Base-by-base conservation (phyloP, 2,888 invertebrate genomes). In the Acronicta psi region DNA sequence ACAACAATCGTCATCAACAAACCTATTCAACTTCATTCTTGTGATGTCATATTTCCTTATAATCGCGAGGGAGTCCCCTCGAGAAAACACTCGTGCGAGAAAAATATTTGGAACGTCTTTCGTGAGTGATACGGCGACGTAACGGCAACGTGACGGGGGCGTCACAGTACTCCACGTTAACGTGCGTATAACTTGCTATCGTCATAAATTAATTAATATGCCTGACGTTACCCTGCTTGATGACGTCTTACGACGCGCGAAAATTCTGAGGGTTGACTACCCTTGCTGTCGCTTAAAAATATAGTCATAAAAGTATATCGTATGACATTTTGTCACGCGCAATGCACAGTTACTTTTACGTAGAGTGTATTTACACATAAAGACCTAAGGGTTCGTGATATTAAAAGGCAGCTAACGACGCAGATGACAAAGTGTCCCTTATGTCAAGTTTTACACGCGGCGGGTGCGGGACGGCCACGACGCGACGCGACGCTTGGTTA, bases 381-480 rank as follows among this genome's bases (percentile, higher is more conserved):
- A 37, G 29, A 56, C 56, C 58, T 51, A 38, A 56, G 56, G 70
- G 37, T 38, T 38, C 55, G 44, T 73, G 29, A 73, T 73, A 73
- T 76, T 73, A 73, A 68, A 68, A 61, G 64, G 57, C 60, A 56
- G 70, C 77, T 74, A 77, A 77, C 77, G 77, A 70, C 55, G 58
- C 55, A 16, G 58, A 59, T 65, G 71, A 74, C 62, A 74, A 74
- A 67, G 71, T 64, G 61, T 64, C 70, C 59, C 65, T 72, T 57
- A 62, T 69, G 62, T 45, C 69, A 73, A 73, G 69, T 75, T 75
- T 72, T 57, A 65, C 51, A 72, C 65, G 54, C 47, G 40, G 40
- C 53, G 66, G 31, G 31, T 16, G 16, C 42, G 50, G 47, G 36
- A 64, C 60, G 69, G 63, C 54, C 50, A 46, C 45, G 60, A 62